A percentile compares a stretch with the other conserved stretches of the same genome.
Evolutionary conservation across 2,113 vertebrate genomes (phyloP).

Genomic region (Alaudala cheleensis): DNA sequence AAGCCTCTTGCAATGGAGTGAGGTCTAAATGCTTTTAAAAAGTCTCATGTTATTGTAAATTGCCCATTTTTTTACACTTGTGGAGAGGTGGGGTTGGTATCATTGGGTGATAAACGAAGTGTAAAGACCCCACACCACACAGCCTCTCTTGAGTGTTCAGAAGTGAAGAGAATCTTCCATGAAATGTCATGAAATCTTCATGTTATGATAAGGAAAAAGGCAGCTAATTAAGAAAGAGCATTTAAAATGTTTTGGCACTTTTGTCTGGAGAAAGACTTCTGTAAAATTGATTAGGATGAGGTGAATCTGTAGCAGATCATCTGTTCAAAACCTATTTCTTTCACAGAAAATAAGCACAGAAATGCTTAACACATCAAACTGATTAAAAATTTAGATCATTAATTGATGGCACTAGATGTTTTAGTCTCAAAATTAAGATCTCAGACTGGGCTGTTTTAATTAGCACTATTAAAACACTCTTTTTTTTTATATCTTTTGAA

Average conservation of each 20-base stretch:
- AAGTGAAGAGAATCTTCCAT: neutral
- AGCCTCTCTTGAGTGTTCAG: neutral
- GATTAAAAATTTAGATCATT: neutral
- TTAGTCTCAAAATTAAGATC: neutral
- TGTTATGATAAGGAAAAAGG: neutral
- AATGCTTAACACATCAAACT: neutral
- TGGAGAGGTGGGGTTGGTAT: neutral
- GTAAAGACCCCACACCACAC: neutral
- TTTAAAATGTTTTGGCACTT: neutral
- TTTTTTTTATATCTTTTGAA: neutral
- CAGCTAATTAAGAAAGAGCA: neutral
- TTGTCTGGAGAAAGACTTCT: neutral
- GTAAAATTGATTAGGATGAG: neutral
- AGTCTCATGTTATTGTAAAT: neutral
- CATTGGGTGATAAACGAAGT: neutral
- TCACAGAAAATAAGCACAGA: neutral
- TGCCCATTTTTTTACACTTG: neutral
- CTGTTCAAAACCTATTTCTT: neutral
- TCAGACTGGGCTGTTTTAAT: neutral
- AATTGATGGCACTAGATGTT: neutral
- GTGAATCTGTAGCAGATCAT: neutral
- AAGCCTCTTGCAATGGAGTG: slow-evolving; percentile 27
- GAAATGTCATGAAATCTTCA: neutral
- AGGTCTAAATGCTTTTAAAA: neutral
- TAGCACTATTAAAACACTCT: neutral